Percentiles rank a stretch among this genome's conserved stretches.
Evolutionary conservation across 2,888 invertebrate genomes (phyloP).

Genomic region (Agonopterix arenella): DNA sequence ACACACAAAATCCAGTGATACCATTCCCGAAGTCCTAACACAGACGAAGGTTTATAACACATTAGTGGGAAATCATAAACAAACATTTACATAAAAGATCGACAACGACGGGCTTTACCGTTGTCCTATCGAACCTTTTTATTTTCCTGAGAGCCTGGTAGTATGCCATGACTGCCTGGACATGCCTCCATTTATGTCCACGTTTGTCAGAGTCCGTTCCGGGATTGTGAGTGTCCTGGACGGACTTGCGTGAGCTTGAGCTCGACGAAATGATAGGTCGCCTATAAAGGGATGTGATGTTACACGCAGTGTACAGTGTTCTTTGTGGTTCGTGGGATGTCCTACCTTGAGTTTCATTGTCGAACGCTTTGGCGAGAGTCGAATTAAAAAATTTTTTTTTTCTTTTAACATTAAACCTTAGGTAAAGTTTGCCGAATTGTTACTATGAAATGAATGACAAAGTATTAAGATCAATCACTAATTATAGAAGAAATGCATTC

Average conservation of each 20-base stretch:
- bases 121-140: conserved; percentile 83
- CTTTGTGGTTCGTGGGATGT: conserved; percentile 30
- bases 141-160: conserved; percentile 93
- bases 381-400: background rate
- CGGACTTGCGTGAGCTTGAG: conserved; percentile 65
- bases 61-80: conserved; percentile 59
- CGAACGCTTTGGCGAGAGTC: background rate
- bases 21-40: conserved; percentile 71
- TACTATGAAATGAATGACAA: too few species aligned
- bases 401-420: too few species aligned
- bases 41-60: conserved; percentile 53
- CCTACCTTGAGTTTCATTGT: conserved; percentile 22
- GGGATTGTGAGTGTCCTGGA: conserved; percentile 58
- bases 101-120: conserved; percentile 60
- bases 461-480: too few species aligned
- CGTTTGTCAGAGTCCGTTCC: conserved; percentile 65
- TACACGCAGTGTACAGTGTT: conserved; percentile 42
- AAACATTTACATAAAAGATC: conserved; percentile 54
- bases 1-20: conserved; percentile 64
- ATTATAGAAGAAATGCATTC: too few species aligned
- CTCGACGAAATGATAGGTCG: conserved; percentile 71
- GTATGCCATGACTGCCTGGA: conserved; percentile 92
- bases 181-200: conserved; percentile 90
- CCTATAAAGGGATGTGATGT: conserved; percentile 70
- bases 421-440: too few species aligned